phyloP scores from a whole-genome alignment of 2,888 invertebrate species.

The Pristionchus exspectatus region DNA sequence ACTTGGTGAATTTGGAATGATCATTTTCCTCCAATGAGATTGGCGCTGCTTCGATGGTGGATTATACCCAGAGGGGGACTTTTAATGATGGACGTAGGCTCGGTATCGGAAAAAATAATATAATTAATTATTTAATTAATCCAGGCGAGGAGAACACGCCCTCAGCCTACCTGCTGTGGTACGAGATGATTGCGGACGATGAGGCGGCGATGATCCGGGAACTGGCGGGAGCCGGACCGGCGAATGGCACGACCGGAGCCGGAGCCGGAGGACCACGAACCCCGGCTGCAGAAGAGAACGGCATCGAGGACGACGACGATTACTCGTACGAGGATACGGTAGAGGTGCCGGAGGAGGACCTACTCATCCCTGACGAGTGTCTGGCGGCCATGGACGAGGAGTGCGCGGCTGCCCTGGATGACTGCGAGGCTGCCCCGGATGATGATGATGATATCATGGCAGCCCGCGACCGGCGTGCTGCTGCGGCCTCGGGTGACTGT shows the following conservation, averaged over 20 bases:
- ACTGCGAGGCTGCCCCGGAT: not conserved
- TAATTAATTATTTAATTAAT: not conserved
- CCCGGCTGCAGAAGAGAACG: not conserved
- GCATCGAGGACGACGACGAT: not conserved
- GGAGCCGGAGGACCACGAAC: not conserved
- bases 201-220: not conserved
- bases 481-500: too few relatives aligned
- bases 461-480: too few relatives aligned
- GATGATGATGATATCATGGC: too few relatives aligned
- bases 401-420: not conserved
- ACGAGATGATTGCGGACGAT: constrained; percentile 17
- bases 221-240: not conserved
- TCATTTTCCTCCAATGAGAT: not conserved
- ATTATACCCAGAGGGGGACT: not conserved
- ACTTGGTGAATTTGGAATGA: not conserved
- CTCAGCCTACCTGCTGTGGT: constrained; percentile 27
- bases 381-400: too few relatives aligned
- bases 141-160: constrained; percentile 29
- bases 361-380: too few relatives aligned
- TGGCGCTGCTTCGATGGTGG: not conserved
- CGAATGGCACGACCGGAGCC: too few relatives aligned
- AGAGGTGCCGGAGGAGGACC: not conserved
- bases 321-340: not conserved
- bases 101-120: not conserved
- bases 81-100: not conserved